Percentiles rank a stretch among this genome's conserved stretches.
Evolutionary conservation across 2,797 vertebrate species (phyloP).

Genomic region (Sebastes vulpes): DNA sequence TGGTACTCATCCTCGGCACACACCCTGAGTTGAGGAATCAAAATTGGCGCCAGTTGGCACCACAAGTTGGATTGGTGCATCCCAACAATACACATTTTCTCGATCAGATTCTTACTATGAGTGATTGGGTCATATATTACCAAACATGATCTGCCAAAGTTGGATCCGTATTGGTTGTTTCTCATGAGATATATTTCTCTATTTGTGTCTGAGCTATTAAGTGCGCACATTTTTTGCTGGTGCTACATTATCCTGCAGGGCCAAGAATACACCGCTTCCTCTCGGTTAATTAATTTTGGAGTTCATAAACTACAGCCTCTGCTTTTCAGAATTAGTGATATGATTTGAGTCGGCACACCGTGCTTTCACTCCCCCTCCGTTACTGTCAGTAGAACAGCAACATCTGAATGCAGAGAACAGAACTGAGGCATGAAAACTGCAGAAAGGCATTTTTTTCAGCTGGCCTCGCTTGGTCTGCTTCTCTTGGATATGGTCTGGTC

Average conservation of each 20-base stretch:
- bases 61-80: not conserved
- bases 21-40: not conserved
- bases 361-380: conserved; percentile 18
- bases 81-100: not conserved
- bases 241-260: not conserved
- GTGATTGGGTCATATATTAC: not conserved
- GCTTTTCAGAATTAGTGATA: conserved; percentile 49
- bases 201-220: not conserved
- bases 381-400: conserved; percentile 32
- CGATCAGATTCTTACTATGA: not conserved
- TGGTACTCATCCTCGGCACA: not conserved
- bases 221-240: conserved; percentile 1
- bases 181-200: not conserved
- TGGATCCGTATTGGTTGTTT: not conserved
- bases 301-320: conserved; percentile 24
- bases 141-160: not conserved
- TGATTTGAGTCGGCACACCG: conserved; percentile 33
- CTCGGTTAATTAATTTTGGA: conserved; percentile 45
- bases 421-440: conserved; percentile 56
- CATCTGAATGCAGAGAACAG: conserved; percentile 21
- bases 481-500: conserved; percentile 19
- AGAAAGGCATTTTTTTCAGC: conserved; percentile 45
- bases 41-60: not conserved
- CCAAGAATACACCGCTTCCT: conserved; percentile 31
- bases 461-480: conserved; percentile 31